These are phyloP conservation scores for Agrilus biguttatus DNA, from an alignment of 2,888 invertebrate species.

Conservation along the genomic window DNA sequence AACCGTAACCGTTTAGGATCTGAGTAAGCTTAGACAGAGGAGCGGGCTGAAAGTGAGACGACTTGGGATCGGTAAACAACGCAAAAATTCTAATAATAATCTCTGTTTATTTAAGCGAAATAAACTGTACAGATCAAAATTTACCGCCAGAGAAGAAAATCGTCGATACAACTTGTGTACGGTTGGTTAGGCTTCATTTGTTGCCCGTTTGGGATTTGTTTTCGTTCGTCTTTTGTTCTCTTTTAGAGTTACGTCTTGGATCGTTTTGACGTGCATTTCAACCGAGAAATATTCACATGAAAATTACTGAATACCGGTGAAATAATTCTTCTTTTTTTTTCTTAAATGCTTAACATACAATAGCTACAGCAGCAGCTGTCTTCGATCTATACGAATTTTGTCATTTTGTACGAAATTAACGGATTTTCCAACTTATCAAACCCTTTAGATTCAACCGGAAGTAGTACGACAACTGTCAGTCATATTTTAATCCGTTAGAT, in stretches of 20 bases:
- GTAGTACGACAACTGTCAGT: too few species aligned
- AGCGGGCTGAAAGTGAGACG: not conserved
- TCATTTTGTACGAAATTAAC: not conserved
- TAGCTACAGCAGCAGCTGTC: too few species aligned
- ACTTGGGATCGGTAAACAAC: conserved; percentile 1
- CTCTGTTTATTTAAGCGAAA: conserved; percentile 22
- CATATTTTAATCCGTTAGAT: too few species aligned
- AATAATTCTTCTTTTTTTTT: conserved; percentile 6
- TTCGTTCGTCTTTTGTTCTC: conserved; percentile 14
- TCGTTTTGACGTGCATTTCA: conserved; percentile 12
- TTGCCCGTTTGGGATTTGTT: conserved; percentile 15
- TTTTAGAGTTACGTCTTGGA: conserved; percentile 2
- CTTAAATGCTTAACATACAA: not conserved
- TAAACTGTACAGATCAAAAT: conserved; percentile 24
- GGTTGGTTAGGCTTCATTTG: conserved; percentile 19
- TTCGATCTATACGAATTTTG: not conserved
- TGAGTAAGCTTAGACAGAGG: conserved; percentile 4
- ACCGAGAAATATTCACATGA: conserved; percentile 7
- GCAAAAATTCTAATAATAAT: conserved; percentile 16
- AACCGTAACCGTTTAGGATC: conserved; percentile 11
- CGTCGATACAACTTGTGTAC: conserved; percentile 12
- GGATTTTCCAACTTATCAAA: not conserved
- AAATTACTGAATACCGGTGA: conserved; percentile 2
- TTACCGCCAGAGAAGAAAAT: conserved; percentile 19
- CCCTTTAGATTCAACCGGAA: too few species aligned